phyloP scores from a whole-genome alignment of 2,113 vertebrate species.

The Ameiurus melas region DNA sequence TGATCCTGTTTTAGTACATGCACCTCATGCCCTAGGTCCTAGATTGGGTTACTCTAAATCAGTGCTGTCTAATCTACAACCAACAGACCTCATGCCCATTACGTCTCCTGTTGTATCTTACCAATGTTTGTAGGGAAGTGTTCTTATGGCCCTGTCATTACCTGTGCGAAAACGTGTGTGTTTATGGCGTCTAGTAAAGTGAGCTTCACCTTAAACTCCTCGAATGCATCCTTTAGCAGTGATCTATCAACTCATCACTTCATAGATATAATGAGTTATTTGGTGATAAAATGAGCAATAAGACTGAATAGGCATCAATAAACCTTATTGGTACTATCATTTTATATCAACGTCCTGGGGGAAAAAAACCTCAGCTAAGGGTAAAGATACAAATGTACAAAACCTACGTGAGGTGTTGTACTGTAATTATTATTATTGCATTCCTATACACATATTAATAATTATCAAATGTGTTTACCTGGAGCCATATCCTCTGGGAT shows the following conservation, averaged over 20 bases:
- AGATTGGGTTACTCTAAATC: constrained; percentile 31
- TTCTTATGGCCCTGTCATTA: background rate
- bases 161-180: background rate
- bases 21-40: background rate
- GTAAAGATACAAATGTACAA: background rate
- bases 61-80: constrained; percentile 20
- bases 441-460: background rate
- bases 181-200: background rate
- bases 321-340: background rate
- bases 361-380: background rate
- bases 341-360: background rate
- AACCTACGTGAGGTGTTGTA: background rate
- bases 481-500: constrained; percentile 86
- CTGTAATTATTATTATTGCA: background rate
- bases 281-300: background rate
- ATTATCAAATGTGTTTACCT: constrained; percentile 71
- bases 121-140: background rate
- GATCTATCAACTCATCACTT: background rate
- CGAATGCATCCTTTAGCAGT: background rate
- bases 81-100: constrained; percentile 4
- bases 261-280: background rate
- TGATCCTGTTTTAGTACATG: constrained; percentile 24
- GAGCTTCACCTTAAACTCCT: background rate
- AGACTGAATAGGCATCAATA: background rate
- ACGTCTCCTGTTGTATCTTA: background rate